Percentiles rank a stretch among this genome's conserved stretches.
Evolutionary conservation across 2,113 vertebrate genomes (phyloP).

Genomic region (Fulica atra): DNA sequence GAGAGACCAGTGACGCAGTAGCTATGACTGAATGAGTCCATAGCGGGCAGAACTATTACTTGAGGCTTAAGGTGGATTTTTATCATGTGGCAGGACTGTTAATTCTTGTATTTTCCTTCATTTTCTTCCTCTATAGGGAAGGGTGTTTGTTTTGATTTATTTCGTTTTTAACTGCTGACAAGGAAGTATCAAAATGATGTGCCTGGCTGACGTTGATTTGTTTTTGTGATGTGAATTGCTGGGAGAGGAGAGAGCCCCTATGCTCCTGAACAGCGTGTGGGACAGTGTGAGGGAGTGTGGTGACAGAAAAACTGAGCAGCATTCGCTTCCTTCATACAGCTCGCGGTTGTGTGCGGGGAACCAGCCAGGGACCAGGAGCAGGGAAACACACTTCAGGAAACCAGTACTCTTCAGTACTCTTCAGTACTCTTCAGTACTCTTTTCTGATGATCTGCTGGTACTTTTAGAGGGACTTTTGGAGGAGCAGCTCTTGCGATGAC

Average conservation of each 20-base stretch:
- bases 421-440: too few relatives aligned
- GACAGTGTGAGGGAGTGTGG: neutral
- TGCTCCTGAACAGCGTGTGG: neutral
- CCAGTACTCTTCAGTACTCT: too few relatives aligned
- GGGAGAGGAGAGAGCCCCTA: neutral
- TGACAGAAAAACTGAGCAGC: neutral
- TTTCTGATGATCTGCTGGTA: neutral
- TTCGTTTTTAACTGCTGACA: neutral
- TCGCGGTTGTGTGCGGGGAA: neutral
- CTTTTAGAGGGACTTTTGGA: neutral
- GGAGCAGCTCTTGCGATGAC: neutral
- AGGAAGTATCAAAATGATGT: neutral
- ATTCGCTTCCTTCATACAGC: neutral
- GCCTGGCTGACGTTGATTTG: neutral
- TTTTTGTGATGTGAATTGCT: neutral
- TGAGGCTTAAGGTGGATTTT: neutral
- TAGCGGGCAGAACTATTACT: neutral
- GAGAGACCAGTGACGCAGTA: neutral
- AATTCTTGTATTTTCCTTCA: neutral
- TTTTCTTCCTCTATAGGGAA: neutral
- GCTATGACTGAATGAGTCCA: neutral
- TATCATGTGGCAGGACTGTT: neutral
- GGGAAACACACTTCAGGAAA: neutral
- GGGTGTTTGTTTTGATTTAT: neutral
- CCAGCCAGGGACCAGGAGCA: neutral